These are phyloP conservation scores for Drosophila pseudotakahashii DNA, from an alignment of 2,888 invertebrate species.

Conservation along the genomic window DNA sequence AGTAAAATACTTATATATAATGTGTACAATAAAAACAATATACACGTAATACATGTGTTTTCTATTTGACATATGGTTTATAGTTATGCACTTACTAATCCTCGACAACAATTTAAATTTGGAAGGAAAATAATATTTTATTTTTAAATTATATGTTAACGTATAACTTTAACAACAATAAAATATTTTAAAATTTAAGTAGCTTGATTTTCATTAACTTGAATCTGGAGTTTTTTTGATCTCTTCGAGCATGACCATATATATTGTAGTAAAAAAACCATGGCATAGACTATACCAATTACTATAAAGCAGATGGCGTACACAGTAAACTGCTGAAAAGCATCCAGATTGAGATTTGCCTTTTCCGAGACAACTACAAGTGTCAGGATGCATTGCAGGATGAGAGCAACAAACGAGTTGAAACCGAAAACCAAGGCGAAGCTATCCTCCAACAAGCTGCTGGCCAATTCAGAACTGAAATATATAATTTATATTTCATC, in stretches of 20 bases:
- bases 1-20: conserved; percentile 6
- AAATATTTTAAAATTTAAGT: too few species aligned
- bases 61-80: not conserved
- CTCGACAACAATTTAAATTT: not conserved
- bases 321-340: conserved; percentile 78
- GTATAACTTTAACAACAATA: not conserved
- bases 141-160: not conserved
- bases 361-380: conserved; percentile 79
- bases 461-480: conserved; percentile 93
- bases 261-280: conserved; percentile 66
- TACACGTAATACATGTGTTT: not conserved
- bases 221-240: not conserved
- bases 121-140: too few species aligned
- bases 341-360: conserved; percentile 71
- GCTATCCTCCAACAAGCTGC: conserved; percentile 91
- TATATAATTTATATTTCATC: not conserved
- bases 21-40: not conserved
- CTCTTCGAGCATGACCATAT: conserved; percentile 9
- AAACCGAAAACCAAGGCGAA: conserved; percentile 96
- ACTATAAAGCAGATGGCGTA: conserved; percentile 82
- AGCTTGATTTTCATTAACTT: conserved; percentile 1
- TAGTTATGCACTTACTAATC: too few species aligned
- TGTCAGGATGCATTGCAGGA: conserved; percentile 92
- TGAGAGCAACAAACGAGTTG: conserved; percentile 92
- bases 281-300: conserved; percentile 76